These are phyloP conservation scores for Lysandra bellargus DNA, from an alignment of 2,888 invertebrate species.

Conservation along the genomic window DNA sequence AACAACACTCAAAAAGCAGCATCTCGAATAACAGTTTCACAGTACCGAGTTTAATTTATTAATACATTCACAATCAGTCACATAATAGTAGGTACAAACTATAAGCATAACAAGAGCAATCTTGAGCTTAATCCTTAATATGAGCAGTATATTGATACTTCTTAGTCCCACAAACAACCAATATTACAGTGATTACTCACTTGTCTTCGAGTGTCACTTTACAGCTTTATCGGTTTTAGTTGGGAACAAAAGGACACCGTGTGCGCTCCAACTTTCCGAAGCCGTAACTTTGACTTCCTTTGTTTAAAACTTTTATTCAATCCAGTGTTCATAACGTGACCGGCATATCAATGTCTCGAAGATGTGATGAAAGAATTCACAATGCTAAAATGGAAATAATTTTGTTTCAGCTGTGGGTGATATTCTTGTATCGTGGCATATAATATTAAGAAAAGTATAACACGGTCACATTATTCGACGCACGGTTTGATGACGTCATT, in stretches of 20 bases:
- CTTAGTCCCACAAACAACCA: background rate
- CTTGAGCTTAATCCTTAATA: no score
- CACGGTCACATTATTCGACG: no score
- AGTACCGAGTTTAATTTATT: no score
- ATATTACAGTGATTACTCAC: background rate
- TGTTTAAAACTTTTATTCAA: conserved; percentile 44
- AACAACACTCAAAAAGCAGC: no score
- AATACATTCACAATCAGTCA: no score
- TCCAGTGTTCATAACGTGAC: conserved; percentile 42
- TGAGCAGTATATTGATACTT: no score
- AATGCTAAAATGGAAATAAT: background rate
- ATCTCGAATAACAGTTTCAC: no score
- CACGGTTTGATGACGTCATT: no score
- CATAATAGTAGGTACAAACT: no score
- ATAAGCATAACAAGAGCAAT: no score
- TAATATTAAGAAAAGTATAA: no score
- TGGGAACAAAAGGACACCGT: conserved; percentile 29
- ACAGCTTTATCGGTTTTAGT: conserved; percentile 27
- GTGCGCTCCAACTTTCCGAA: conserved; percentile 28
- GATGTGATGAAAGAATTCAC: background rate
- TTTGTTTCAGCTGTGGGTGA: background rate
- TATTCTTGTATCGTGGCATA: background rate
- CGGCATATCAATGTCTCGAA: conserved; percentile 39
- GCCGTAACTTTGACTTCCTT: conserved; percentile 41
- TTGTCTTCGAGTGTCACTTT: conserved; percentile 9